Percentiles rank a stretch among this genome's conserved stretches.
Evolutionary conservation across 2,113 vertebrate genomes (phyloP).

Genomic region (Chaetops frenatus): DNA sequence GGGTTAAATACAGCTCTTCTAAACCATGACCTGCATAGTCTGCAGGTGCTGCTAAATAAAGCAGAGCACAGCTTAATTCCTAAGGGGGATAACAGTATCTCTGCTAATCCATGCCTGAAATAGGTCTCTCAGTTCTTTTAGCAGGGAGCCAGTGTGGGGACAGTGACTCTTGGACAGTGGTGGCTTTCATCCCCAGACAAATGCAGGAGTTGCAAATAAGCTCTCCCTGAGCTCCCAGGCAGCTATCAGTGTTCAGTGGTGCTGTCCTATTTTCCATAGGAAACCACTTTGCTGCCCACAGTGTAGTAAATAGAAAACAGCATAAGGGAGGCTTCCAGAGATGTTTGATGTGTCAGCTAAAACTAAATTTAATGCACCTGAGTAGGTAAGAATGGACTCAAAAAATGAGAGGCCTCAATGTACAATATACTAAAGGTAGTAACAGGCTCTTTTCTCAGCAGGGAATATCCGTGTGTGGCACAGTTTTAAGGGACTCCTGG

Average conservation of each 20-base stretch:
- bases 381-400: background rate
- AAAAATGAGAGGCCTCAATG: background rate
- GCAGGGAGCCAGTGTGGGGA: background rate
- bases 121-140: background rate
- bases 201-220: background rate
- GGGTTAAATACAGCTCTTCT: background rate
- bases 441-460: slow-evolving; percentile 17
- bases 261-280: background rate
- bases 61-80: background rate
- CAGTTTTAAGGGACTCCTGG: background rate
- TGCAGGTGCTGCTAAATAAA: slow-evolving; percentile 13
- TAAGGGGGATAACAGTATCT: background rate
- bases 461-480: background rate
- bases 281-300: background rate
- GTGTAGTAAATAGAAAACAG: background rate
- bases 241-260: background rate
- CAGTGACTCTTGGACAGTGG: background rate
- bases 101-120: slow-evolving; percentile 12
- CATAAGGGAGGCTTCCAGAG: background rate
- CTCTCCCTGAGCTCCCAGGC: background rate
- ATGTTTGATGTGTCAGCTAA: background rate
- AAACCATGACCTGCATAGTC: background rate
- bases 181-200: background rate
- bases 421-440: background rate
- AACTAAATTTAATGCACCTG: slow-evolving; percentile 8